Evolutionary conservation across 2,113 vertebrate species (phyloP), one percentile per base, ranked within the genome.

Genomic region (Hystrix cristata): DNA sequence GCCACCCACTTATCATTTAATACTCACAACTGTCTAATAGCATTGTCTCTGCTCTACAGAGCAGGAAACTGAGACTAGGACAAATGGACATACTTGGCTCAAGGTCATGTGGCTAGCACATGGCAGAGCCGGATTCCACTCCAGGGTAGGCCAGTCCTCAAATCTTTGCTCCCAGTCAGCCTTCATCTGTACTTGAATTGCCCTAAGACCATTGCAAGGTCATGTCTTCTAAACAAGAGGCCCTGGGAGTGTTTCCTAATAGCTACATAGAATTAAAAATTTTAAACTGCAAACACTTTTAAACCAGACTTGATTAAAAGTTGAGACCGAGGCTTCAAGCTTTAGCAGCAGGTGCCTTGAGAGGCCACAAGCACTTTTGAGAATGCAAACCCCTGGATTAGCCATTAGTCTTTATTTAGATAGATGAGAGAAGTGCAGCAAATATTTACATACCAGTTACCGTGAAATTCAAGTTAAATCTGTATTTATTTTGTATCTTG

Each of bases 391-490:
- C 31, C 57, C 84, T 59, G 90, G 87, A 93, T 97, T 87, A 87
- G 53, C 79, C 31, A n/a, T 94, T 79, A 87, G 91, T 57, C 57
- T 97, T 90, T 94, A 84, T 97, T 91, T 95, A 94, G 96, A 80
- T 38, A 51, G 90, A 94, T 0, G 62, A 7, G 57, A 86, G 72
- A 83, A 96, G 78, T 10, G 51, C 82, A 60, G 65, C 95, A 96
- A 96, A 95, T 95, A 95, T 97, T 97, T 97, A 91, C 82, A 83
- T 87, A 80, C 90, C 65, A 48, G 79, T 86, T 93, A 86, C 95
- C 34, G 6, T 64, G 96, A 93, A 88, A 93, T 94, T 43, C 96
- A 83, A 91, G 93, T 59, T 71, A 91, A 93, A 87, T 91, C 93
- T 72, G 69, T 90, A 71, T 95, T 97, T 97, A 92, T 96, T 83